These are phyloP conservation scores for Microctenopoma stevenorrisi DNA, from an alignment of 2,797 vertebrate genomes.

Conservation along the genomic window DNA sequence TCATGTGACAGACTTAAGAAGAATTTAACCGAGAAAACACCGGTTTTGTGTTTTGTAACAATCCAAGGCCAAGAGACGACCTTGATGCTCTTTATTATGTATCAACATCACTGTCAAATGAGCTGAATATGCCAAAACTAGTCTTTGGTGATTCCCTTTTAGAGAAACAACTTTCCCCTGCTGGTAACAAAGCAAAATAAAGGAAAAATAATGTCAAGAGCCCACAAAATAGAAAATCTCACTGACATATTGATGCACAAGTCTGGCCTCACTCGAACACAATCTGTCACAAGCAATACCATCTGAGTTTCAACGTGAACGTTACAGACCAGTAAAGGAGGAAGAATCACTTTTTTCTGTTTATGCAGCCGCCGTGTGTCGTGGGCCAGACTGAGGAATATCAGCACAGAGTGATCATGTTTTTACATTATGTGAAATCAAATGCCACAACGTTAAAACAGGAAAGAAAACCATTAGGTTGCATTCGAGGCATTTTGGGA, in stretches of 20 bases:
- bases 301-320: constrained; percentile 49
- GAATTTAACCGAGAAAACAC: constrained; percentile 27
- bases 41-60: constrained; percentile 31
- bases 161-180: constrained; percentile 16
- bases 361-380: constrained; percentile 10
- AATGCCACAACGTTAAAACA: constrained; percentile 8
- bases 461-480: constrained; percentile 16
- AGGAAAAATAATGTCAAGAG: constrained; percentile 30
- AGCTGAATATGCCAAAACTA: constrained; percentile 10
- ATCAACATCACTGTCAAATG: constrained; percentile 30
- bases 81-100: constrained; percentile 35
- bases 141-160: constrained; percentile 7
- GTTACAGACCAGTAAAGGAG: constrained; percentile 46
- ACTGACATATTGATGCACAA: constrained; percentile 50
- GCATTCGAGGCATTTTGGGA: constrained; percentile 11
- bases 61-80: constrained; percentile 37
- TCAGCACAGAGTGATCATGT: constrained; percentile 14
- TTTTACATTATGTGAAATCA: constrained; percentile 24
- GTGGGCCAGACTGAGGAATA: constrained; percentile 21
- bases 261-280: constrained; percentile 60
- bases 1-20: constrained; percentile 48
- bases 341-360: constrained; percentile 30
- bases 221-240: constrained; percentile 35
- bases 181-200: constrained; percentile 36
- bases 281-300: constrained; percentile 65